Evolutionary conservation across 2,888 invertebrate species (phyloP).

Genomic region (Bimastos eiseni): DNA sequence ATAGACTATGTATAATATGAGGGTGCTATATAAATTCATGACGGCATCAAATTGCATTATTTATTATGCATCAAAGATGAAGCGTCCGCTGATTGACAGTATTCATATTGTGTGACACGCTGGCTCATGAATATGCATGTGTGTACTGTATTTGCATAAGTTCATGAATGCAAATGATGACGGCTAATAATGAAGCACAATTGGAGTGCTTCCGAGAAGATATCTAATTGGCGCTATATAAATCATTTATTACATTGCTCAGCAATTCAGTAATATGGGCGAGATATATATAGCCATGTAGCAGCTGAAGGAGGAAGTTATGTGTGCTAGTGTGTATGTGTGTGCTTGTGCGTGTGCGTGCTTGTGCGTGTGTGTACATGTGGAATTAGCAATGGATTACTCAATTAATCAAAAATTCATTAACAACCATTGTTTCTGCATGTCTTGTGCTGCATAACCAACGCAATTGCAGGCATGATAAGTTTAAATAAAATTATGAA

Average conservation of each 20-base stretch:
- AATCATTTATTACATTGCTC: neutral
- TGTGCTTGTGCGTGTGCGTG: neutral
- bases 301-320: no score
- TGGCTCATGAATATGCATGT: conserved; percentile 2
- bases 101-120: neutral
- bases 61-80: conserved; percentile 13
- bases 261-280: neutral
- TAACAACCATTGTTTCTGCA: no score
- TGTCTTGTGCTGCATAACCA: no score
- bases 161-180: neutral
- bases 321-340: no score
- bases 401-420: no score
- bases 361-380: neutral
- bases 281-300: neutral
- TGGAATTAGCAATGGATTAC: neutral
- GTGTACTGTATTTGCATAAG: neutral
- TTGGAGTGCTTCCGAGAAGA: neutral
- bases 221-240: neutral
- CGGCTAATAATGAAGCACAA: neutral
- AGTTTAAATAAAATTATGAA: no score
- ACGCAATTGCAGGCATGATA: no score
- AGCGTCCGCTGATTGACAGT: neutral
- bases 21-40: neutral
- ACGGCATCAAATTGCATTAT: neutral
- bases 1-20: neutral